These are phyloP conservation scores for Stichopus horrens DNA, from an alignment of 53 echinoderm and acorn worm genomes.

Conservation along the genomic window DNA sequence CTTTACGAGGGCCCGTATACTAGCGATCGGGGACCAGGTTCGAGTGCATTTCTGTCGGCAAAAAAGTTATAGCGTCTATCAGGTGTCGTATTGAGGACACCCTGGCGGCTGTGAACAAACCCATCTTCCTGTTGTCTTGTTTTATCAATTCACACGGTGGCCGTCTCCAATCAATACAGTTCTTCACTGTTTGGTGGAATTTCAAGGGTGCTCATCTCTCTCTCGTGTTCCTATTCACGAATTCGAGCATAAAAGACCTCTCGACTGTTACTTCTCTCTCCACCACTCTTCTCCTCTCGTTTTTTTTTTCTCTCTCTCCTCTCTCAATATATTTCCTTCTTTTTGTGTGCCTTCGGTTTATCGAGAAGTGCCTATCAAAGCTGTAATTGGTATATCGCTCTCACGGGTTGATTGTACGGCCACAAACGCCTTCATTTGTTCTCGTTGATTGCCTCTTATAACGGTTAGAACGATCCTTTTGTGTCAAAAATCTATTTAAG, in stretches of 20 bases:
- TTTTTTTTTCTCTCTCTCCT: background rate
- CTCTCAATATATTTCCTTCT: background rate
- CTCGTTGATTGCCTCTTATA: constrained; percentile 28
- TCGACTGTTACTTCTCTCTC: background rate
- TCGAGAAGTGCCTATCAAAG: constrained; percentile 29
- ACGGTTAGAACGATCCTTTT: constrained; percentile 33
- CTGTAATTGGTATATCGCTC: constrained; percentile 39
- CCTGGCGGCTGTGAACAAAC: background rate
- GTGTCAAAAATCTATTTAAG: constrained; percentile 29
- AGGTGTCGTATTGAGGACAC: background rate
- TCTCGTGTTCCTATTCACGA: background rate
- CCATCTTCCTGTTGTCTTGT: background rate
- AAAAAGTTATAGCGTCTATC: background rate
- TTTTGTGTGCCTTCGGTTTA: background rate
- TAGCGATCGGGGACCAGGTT: no score
- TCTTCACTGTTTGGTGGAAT: constrained; percentile 18
- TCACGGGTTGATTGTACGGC: constrained; percentile 24
- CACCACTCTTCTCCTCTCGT: background rate
- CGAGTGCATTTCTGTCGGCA: no score
- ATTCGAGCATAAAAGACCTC: background rate
- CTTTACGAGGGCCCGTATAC: no score
- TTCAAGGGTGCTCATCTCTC: constrained; percentile 31
- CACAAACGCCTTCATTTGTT: constrained; percentile 11
- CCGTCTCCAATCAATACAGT: constrained; percentile 8
- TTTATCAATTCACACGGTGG: constrained; percentile 7